A percentile compares a stretch with the other conserved stretches of the same genome.
Conservation (phyloP, 2,888 invertebrate genomes). For the Geophilus truncorum region DNA sequence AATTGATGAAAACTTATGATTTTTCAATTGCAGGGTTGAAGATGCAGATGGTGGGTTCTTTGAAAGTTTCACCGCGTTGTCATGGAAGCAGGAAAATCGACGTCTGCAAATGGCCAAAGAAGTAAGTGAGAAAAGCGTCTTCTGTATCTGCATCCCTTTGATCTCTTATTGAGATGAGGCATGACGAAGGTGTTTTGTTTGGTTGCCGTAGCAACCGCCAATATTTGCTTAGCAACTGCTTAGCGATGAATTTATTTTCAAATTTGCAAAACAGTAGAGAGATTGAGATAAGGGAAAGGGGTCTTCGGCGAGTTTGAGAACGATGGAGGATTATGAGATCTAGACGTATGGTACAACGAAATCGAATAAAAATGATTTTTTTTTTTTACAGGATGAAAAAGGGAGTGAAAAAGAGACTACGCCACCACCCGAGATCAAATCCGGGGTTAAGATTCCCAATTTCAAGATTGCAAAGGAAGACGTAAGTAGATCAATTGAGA, state of each 20-base stretch:
- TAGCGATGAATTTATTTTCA: neutral
- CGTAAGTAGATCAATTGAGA: constrained; percentile 42
- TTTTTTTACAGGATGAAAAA: constrained; percentile 45
- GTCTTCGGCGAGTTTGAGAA: neutral
- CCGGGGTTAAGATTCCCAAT: constrained; percentile 44
- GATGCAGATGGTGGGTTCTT: constrained; percentile 92
- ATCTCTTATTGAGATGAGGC: neutral
- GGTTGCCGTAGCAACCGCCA: neutral
- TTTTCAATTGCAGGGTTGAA: constrained; percentile 66
- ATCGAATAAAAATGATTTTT: neutral
- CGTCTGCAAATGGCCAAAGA: constrained; percentile 70
- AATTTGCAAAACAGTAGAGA: neutral
- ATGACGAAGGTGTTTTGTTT: neutral
- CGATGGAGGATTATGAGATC: neutral
- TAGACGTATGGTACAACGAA: neutral
- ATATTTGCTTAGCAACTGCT: neutral
- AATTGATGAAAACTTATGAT: constrained; percentile 32
- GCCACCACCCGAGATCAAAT: constrained; percentile 47
- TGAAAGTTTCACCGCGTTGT: constrained; percentile 85
- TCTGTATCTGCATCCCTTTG: neutral
- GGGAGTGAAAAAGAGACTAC: constrained; percentile 45
- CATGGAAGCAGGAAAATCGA: constrained; percentile 88
- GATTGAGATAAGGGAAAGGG: neutral
- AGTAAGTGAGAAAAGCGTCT: constrained; percentile 49
- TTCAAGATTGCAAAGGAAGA: constrained; percentile 49